A percentile compares a stretch with the other conserved stretches of the same genome.
Conservation (phyloP, 1,140 invertebrate species). For the Vanessa atalanta region DNA sequence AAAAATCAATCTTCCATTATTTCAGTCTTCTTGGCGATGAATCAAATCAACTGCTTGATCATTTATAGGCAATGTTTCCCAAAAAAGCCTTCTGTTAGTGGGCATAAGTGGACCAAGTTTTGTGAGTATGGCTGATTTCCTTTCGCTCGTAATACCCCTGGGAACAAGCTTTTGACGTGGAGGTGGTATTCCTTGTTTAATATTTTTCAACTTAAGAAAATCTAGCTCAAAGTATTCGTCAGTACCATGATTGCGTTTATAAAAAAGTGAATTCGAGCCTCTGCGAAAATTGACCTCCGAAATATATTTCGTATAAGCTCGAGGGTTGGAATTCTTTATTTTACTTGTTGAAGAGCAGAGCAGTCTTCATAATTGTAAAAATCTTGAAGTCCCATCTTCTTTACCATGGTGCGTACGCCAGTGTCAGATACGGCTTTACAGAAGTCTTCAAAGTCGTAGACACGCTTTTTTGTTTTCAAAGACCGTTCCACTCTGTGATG, state of each 20-base stretch:
- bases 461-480: constrained; percentile 41
- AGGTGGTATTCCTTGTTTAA: too few relatives aligned
- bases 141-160: too few relatives aligned
- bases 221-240: too few relatives aligned
- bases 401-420: constrained; percentile 4
- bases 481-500: constrained; percentile 52
- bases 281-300: constrained; percentile 26
- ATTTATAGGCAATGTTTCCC: constrained; percentile 26
- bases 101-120: too few relatives aligned
- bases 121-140: too few relatives aligned
- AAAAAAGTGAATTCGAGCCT: constrained; percentile 27
- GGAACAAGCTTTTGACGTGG: too few relatives aligned
- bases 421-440: constrained; percentile 16
- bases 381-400: constrained; percentile 23
- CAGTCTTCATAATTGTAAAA: constrained; percentile 34
- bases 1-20: constrained; percentile 19
- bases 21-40: constrained; percentile 13
- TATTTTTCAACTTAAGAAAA: too few relatives aligned
- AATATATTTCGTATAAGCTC: constrained; percentile 22
- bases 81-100: too few relatives aligned
- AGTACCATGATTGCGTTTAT: constrained; percentile 21
- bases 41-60: constrained; percentile 19
- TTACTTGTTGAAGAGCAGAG: constrained; percentile 28
- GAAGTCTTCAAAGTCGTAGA: constrained; percentile 58
- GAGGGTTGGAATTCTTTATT: background rate